Evolutionary conservation across 2,113 vertebrate genomes (phyloP).

Genomic region (Alaudala cheleensis): DNA sequence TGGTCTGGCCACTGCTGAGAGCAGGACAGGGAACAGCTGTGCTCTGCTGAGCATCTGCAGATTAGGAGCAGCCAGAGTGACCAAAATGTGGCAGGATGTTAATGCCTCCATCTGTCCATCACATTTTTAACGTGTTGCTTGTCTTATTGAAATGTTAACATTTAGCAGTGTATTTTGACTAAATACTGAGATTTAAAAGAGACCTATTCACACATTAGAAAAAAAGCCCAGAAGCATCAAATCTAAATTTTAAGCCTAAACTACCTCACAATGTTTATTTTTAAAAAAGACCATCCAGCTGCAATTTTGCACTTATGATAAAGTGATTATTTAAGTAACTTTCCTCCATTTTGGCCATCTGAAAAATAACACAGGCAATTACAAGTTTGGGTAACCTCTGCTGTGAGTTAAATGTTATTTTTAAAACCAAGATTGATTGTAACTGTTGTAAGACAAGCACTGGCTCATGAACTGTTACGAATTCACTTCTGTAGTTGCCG

Average conservation of each 20-base stretch:
- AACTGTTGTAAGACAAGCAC: neutral
- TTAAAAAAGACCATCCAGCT: neutral
- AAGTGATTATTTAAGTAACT: neutral
- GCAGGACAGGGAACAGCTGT: neutral
- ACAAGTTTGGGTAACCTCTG: neutral
- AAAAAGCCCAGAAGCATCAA: neutral
- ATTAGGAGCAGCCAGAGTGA: neutral
- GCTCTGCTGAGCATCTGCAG: neutral
- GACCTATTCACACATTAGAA: neutral
- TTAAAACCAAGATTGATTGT: neutral
- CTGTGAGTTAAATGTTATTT: neutral
- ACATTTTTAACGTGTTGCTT: rapidly evolving
- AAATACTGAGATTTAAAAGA: neutral
- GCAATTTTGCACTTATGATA: neutral
- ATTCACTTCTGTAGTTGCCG: neutral
- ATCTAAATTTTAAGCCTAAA: neutral
- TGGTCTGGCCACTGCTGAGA: neutral
- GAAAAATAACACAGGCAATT: neutral
- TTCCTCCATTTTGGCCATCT: neutral
- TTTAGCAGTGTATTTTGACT: neutral
- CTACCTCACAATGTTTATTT: neutral
- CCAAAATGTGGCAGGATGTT: neutral
- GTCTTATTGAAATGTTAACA: neutral
- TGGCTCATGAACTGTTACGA: neutral
- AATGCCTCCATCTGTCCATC: neutral